Percentiles rank a stretch among this genome's conserved stretches.
phyloP scores from a whole-genome alignment of 2,113 vertebrate genomes.

The Triplophysa tibetana region DNA sequence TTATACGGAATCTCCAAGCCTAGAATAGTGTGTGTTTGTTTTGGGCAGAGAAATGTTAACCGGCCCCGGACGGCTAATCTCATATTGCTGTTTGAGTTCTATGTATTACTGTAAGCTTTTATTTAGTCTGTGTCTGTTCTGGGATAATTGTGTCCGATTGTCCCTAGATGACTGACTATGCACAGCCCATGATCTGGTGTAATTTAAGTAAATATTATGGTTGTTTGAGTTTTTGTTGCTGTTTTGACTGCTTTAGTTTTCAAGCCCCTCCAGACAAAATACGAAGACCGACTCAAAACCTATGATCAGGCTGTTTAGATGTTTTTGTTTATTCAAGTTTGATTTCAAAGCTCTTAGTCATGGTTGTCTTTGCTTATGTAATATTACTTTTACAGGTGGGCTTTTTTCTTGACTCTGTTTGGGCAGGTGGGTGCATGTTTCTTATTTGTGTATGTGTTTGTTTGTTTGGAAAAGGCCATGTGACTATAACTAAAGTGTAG shows the following conservation, averaged over 20 bases:
- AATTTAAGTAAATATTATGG: neutral
- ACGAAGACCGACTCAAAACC: neutral
- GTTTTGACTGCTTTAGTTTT: constrained; percentile 8
- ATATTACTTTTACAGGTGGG: constrained; percentile 19
- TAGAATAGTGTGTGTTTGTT: constrained; percentile 42
- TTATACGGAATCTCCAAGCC: constrained; percentile 32
- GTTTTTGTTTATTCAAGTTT: neutral
- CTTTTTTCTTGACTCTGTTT: neutral
- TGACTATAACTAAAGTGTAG: constrained; percentile 55
- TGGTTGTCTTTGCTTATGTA: constrained; percentile 7
- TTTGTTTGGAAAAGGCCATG: constrained; percentile 61
- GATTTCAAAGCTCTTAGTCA: neutral
- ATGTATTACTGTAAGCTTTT: constrained; percentile 23
- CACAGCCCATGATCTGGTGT: neutral
- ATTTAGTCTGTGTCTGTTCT: constrained; percentile 36
- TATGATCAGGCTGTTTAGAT: neutral
- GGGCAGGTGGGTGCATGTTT: constrained; percentile 34
- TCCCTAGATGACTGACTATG: constrained; percentile 29
- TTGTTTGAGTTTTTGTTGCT: neutral
- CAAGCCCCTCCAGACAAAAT: neutral
- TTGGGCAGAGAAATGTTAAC: constrained; percentile 35
- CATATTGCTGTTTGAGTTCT: constrained; percentile 30
- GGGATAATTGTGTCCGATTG: constrained; percentile 33
- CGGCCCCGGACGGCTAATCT: constrained; percentile 47
- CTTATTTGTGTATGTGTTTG: constrained; percentile 54